Base-by-base conservation (phyloP, 2,113 vertebrate species). In the Limnothrissa miodon region DNA sequence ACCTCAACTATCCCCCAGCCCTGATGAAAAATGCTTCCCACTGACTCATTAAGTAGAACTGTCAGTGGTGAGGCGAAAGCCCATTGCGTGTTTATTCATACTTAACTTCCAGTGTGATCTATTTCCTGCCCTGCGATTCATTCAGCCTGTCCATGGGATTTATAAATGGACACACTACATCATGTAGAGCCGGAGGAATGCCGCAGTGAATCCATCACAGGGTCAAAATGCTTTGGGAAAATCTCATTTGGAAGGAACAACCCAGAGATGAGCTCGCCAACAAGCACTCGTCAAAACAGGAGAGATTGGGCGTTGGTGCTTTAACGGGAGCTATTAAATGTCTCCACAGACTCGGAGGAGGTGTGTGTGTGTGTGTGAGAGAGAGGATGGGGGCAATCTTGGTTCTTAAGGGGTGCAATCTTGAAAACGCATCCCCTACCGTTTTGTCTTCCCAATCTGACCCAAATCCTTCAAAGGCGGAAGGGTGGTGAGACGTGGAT, bases 1-100 rank as follows among this genome's bases (percentile, higher is more conserved):
- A 74, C 66, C 66, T 13, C 29, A 74, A 39, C 25, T 33, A 13
- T 84, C 56, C 62, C 62, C 62, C 78, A 39, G 81, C 87, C 79
- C 85, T 83, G 5, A 83, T 93, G 92, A 93, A 92, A 92, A 94
- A 94, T 91, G 92, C 86, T 80, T 90, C 89, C 91, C 91, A 88
- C 90, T 92, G 90, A 91, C 89, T 94, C 92, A 93, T 94, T 93
- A 91, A 91, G 84, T 87, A 33, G 78, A 85, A 89, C 87, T 88
- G 89, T 90, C 87, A 85, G 81, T 46, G 78, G 80, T 86, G 81
- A 87, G 80, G 85, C 81, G 53, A 48, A 48, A 83, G 85, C 82
- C 13, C 84, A 78, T 82, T 85, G 84, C 48, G 82, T 82, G 91
- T 90, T 93, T 90, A 93, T 93, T 93, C 87, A 88, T 84, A 92